Base-by-base conservation (phyloP, 2,797 vertebrate genomes). In the Enoplosus armatus region DNA sequence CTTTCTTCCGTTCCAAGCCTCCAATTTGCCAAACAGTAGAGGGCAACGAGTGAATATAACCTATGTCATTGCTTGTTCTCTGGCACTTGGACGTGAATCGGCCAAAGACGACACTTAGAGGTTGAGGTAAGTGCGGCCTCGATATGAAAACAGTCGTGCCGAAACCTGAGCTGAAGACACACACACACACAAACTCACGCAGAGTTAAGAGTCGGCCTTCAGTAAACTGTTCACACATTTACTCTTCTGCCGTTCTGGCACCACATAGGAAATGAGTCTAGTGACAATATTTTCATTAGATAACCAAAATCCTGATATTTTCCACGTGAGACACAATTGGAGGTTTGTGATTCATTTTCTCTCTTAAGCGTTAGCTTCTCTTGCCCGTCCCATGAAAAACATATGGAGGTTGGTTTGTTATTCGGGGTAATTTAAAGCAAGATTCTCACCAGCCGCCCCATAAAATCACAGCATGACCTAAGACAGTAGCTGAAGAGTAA, bases 201-300 rank as follows among this genome's bases (percentile, higher is more conserved):
- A 79, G 82, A 91, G 93, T 94, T 94, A 93, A 95, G 90, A 91
- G 90, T 90, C 87, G 73, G 87, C 94, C 94, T 85, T 95, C 94
- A 88, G 87, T 94, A 92, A 93, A 94, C 94, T 95, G 93, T 95
- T 96, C 95, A 92, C 95, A 94, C 94, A 94, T 94, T 94, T 94
- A 94, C 95, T 94, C 93, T 94, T 95, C 95, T 93, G 77, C 89
- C 79, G 72, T 89, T 93, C 92, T 94, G 94, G 94, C 95, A 94
- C 93, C 93, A 84, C 85, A 92, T 93, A 96, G 97, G 96, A 97
- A 97, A 97, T 98, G 93, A 96, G 95, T 85, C 93, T 92, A 95
- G 93, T 48, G 89, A 96, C 94, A 97, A 97, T 97, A 97, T 97
- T 98, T 97, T 96, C 90, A 80, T 95, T 96, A 96, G 95, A 97